phyloP scores from a whole-genome alignment of 2,888 invertebrate species.

The Thecocarcelia acutangulata region DNA sequence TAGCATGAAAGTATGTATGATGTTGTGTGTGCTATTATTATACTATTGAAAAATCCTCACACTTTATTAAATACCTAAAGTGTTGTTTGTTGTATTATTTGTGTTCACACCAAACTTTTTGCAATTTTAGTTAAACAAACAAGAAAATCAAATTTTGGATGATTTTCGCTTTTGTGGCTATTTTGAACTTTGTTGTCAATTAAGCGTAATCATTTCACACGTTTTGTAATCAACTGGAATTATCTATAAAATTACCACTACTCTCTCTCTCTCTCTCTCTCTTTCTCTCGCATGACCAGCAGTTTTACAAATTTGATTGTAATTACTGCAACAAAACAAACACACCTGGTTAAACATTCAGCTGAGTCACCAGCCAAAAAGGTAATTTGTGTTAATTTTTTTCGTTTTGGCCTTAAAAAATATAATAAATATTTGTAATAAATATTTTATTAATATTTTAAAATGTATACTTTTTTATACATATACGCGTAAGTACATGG shows the following conservation, averaged over 20 bases:
- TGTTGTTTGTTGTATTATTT: too few relatives aligned
- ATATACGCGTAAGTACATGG: too few relatives aligned
- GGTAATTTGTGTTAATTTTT: too few relatives aligned
- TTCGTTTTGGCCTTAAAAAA: not conserved
- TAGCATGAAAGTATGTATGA: too few relatives aligned
- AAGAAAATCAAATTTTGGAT: not conserved
- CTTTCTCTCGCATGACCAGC: slow-evolving; percentile 11
- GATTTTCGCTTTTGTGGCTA: not conserved
- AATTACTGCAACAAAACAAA: not conserved
- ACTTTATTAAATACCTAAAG: too few relatives aligned
- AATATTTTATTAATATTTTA: too few relatives aligned
- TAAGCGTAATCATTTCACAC: not conserved
- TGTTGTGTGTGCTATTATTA: too few relatives aligned
- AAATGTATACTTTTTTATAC: too few relatives aligned
- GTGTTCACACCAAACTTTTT: too few relatives aligned
- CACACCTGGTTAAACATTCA: not conserved
- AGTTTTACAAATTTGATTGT: slow-evolving; percentile 5
- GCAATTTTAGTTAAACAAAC: too few relatives aligned
- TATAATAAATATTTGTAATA: not conserved
- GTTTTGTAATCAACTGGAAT: slow-evolving; percentile 6
- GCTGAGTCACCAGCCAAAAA: not conserved
- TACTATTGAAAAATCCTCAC: too few relatives aligned
- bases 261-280: too few relatives aligned
- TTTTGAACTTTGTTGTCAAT: not conserved
- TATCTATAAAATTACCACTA: not conserved